Conservation (phyloP, 2,888 invertebrate species). For the Coenonympha arcania region DNA sequence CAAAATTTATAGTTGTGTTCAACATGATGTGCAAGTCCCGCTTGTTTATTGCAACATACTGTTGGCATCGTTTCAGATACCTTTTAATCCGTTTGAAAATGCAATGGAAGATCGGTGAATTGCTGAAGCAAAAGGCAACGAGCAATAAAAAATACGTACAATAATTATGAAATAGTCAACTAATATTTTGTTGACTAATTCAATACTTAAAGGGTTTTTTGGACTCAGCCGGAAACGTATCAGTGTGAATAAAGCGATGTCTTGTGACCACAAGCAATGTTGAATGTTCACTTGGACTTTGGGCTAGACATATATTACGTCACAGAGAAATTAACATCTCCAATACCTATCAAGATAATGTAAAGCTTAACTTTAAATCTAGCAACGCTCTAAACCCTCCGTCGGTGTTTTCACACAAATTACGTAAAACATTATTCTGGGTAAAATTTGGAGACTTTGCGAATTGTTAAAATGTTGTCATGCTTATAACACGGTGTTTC, state of each 20-base stretch:
- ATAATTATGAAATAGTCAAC: no score
- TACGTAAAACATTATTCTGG: neutral
- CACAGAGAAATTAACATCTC: neutral
- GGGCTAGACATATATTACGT: conserved; percentile 2
- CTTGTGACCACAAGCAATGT: conserved; percentile 56
- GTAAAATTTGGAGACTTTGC: neutral
- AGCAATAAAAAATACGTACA: no score
- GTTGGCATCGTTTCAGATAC: conserved; percentile 31
- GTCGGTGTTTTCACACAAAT: neutral
- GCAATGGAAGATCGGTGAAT: conserved; percentile 10
- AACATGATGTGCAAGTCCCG: conserved; percentile 22
- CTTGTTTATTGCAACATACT: conserved; percentile 29
- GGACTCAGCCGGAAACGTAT: conserved; percentile 15
- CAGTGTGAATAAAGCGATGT: conserved; percentile 40
- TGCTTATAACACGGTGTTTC: neutral
- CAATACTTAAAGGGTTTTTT: conserved; percentile 22
- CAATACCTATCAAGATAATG: neutral
- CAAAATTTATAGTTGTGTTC: conserved; percentile 22
- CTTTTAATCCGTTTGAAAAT: conserved; percentile 13
- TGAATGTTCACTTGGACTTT: conserved; percentile 39
- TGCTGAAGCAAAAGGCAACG: no score
- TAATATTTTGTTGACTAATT: no score
- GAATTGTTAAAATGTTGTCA: neutral
- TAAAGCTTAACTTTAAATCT: neutral
- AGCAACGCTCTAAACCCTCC: neutral